phyloP scores from a whole-genome alignment of 2,888 invertebrate species.

The Xestia sexstrigata region DNA sequence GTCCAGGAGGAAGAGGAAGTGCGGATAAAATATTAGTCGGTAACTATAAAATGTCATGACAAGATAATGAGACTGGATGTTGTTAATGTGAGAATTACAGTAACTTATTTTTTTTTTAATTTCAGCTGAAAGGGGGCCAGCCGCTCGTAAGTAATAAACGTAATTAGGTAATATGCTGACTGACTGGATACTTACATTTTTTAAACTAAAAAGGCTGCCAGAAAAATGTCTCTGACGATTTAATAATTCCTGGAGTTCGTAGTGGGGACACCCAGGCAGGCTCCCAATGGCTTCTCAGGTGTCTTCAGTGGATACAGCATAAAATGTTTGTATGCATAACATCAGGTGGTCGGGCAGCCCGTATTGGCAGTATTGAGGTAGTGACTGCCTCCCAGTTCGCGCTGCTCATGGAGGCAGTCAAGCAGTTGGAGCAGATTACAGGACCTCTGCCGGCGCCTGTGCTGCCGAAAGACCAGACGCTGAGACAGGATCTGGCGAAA shows the following conservation, averaged over 20 bases:
- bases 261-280: neutral
- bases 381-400: conserved; percentile 5
- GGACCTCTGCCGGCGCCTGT: neutral
- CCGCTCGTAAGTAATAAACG: neutral
- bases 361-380: neutral
- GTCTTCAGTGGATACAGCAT: neutral
- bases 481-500: neutral
- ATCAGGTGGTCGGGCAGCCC: neutral
- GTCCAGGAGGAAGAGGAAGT: neutral
- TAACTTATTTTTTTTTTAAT: neutral
- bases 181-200: neutral
- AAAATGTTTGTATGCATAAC: neutral
- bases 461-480: neutral
- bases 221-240: neutral
- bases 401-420: neutral
- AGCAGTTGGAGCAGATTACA: neutral
- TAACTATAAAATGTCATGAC: neutral
- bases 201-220: neutral
- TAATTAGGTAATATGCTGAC: neutral
- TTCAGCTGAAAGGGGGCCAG: neutral
- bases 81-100: neutral
- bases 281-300: too few relatives aligned
- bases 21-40: conserved; percentile 3
- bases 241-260: neutral
- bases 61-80: neutral